phyloP scores from a whole-genome alignment of 1,140 invertebrate species.

The Hetaerina americana region DNA sequence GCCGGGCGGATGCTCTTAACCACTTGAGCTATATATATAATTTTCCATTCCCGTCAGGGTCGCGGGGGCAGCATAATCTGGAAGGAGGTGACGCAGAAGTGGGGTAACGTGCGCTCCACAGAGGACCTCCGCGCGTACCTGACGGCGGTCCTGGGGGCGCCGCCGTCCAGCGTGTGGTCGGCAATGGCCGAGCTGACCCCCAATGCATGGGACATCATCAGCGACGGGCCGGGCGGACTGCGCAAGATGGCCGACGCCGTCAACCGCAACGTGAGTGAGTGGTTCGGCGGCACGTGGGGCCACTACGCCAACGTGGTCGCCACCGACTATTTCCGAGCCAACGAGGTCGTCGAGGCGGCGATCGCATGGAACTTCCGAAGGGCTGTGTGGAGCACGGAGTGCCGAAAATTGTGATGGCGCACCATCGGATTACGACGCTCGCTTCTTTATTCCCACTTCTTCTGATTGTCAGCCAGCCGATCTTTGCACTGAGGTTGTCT shows the following conservation, averaged over 20 bases:
- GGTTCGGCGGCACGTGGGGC: conserved; percentile 39
- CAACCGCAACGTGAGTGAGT: conserved; percentile 39
- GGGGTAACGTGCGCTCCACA: conserved; percentile 42
- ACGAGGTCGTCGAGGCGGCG: conserved; percentile 41
- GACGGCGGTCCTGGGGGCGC: conserved; percentile 22
- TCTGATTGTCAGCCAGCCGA: too few species aligned
- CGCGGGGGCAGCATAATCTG: conserved; percentile 21
- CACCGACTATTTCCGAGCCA: conserved; percentile 42
- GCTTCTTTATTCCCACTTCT: too few species aligned
- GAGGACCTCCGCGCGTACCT: conserved; percentile 33
- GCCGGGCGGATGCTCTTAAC: too few species aligned
- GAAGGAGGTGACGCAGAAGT: conserved; percentile 38
- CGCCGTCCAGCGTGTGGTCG: conserved; percentile 27
- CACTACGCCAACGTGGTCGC: conserved; percentile 43
- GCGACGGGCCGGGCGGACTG: conserved; percentile 35
- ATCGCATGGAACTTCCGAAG: conserved; percentile 34
- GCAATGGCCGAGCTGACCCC: conserved; percentile 53
- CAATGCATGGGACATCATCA: conserved; percentile 33
- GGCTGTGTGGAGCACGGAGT: not conserved
- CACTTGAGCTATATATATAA: too few species aligned
- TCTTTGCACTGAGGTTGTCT: too few species aligned
- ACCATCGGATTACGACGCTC: too few species aligned
- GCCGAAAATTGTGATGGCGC: not conserved
- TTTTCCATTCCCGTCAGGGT: not conserved
- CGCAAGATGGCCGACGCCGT: conserved; percentile 40